phyloP scores from a whole-genome alignment of 2,113 vertebrate genomes.

The Cottus gobio region DNA sequence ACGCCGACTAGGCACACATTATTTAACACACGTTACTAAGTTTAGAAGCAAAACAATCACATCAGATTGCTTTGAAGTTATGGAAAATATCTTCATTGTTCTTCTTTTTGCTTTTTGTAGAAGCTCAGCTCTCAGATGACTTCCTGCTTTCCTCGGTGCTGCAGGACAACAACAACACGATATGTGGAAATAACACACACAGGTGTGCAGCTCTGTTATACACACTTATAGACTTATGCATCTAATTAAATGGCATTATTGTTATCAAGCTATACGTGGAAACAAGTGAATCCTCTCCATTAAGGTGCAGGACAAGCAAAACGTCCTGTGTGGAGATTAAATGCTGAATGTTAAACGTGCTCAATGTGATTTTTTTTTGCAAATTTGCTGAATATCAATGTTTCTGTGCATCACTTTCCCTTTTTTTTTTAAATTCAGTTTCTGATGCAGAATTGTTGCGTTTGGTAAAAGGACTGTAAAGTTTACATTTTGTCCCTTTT shows the following conservation, averaged over 20 bases:
- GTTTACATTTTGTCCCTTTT: not conserved
- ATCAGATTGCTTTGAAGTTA: constrained; percentile 6
- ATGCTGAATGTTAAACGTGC: too few species aligned
- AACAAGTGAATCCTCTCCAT: not conserved
- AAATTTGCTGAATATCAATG: not conserved
- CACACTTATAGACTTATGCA: too few species aligned
- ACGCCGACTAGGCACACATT: constrained; percentile 67
- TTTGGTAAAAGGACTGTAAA: not conserved
- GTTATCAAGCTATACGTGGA: not conserved
- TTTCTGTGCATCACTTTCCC: not conserved
- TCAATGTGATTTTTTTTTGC: not conserved
- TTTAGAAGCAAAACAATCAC: not conserved
- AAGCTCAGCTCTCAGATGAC: constrained; percentile 11
- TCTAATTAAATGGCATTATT: not conserved
- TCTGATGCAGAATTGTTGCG: not conserved
- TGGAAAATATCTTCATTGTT: not conserved
- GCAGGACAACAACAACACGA: too few species aligned
- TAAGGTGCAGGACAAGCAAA: too few species aligned
- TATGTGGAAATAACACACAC: not conserved
- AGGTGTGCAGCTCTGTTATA: not conserved
- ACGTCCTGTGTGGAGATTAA: too few species aligned
- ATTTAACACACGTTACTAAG: not conserved
- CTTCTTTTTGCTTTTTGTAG: not conserved
- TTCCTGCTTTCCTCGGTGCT: constrained; percentile 22
- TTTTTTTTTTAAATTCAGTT: not conserved